A percentile compares a stretch with the other conserved stretches of the same genome.
These are phyloP conservation scores for Alcedo quadribrachys DNA, from an alignment of 2,797 vertebrate species.

Conservation along the genomic window DNA sequence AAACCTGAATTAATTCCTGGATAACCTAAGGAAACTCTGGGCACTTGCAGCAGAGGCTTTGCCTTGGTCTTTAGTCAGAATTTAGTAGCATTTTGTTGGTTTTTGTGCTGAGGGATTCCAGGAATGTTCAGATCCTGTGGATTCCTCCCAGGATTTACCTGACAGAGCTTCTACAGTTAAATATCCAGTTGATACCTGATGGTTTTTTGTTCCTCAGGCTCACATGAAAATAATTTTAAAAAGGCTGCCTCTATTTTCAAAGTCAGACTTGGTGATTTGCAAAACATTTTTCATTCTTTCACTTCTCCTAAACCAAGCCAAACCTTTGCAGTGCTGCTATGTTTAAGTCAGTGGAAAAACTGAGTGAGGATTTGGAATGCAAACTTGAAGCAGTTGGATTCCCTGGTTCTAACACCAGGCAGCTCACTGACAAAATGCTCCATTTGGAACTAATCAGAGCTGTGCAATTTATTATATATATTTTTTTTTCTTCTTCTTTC, in stretches of 20 bases:
- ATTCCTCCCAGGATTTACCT: neutral
- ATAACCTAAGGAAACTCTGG: neutral
- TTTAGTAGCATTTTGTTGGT: too few species aligned
- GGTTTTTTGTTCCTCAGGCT: neutral
- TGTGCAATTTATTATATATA: neutral
- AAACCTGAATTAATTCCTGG: neutral
- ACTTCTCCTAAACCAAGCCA: conserved; percentile 19
- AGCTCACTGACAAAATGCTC: conserved; percentile 8
- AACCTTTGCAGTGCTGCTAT: neutral
- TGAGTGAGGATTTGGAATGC: conserved; percentile 1
- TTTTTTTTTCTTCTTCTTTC: neutral
- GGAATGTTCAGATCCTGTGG: neutral
- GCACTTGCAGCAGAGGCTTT: neutral
- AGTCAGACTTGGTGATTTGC: neutral
- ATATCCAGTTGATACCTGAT: neutral
- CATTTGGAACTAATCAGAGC: conserved; percentile 59
- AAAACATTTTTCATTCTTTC: neutral
- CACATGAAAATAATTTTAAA: neutral
- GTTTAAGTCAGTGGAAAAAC: conserved; percentile 60
- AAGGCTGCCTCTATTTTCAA: neutral
- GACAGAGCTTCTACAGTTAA: neutral
- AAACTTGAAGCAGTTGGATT: conserved; percentile 4
- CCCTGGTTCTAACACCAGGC: conserved; percentile 16
- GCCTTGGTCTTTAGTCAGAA: neutral
- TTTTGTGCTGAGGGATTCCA: neutral